Conservation (phyloP, 1,140 invertebrate genomes). For the Monomorium pharaonis region DNA sequence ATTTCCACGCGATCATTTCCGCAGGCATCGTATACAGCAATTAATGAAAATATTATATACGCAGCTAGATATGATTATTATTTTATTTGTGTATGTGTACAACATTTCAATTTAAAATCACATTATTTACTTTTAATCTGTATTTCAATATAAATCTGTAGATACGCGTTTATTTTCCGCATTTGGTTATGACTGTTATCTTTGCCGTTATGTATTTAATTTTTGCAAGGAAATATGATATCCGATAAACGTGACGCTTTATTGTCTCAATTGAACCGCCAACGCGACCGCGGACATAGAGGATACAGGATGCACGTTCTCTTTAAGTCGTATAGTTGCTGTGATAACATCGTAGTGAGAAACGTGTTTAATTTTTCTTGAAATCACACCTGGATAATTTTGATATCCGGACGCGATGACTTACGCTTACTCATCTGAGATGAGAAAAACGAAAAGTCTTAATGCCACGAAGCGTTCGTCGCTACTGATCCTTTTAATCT, state of each 20-base stretch:
- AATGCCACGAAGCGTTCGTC: neutral
- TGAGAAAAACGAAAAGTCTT: neutral
- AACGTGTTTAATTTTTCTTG: slow-evolving; percentile 36
- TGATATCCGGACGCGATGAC: slow-evolving; percentile 9
- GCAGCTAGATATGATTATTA: neutral
- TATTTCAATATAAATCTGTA: neutral
- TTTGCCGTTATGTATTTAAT: neutral
- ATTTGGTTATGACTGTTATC: neutral
- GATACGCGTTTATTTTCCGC: neutral
- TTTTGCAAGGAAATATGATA: neutral
- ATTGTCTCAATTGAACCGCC: slow-evolving; percentile 1
- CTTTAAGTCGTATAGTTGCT: slow-evolving; percentile 21
- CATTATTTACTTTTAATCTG: neutral
- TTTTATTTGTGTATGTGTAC: neutral
- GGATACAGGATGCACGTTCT: neutral
- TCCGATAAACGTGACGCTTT: neutral
- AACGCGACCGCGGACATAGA: neutral
- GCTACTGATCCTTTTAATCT: slow-evolving; percentile 21
- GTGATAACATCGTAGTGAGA: slow-evolving; percentile 5
- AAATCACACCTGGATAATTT: slow-evolving; percentile 36
- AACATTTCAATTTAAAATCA: slow-evolving; percentile 1
- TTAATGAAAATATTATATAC: neutral
- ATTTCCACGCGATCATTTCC: neutral
- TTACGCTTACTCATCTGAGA: neutral
- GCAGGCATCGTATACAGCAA: too few relatives aligned